Evolutionary conservation across 2,113 vertebrate species (phyloP), one percentile per base, ranked within the genome.

Genomic region (Leptobrachium leishanense): DNA sequence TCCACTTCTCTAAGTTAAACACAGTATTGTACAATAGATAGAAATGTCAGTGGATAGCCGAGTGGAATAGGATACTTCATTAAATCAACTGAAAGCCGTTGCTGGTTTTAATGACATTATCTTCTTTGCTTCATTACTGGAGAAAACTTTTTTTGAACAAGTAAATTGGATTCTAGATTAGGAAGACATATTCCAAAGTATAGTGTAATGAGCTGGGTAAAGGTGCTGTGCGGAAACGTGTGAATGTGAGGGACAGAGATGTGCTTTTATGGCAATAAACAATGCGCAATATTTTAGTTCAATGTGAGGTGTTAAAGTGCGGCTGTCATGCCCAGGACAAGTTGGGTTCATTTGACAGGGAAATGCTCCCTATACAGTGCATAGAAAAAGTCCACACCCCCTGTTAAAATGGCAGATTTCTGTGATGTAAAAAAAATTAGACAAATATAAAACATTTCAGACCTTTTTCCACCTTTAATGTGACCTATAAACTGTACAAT

Each of bases 1-100:
- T 46, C 31, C 57, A 77, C 66, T 68, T 46, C 67, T 54, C 12
- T 39, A 46, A 77, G 67, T 70, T 46, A 77, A 77, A 77, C 67
- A 77, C 42, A 69, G 67, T 70, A 77, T 44, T 63, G 42, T 77
- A 70, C 67, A 70, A 70, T 77, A 77, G 70, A 77, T 69, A 63
- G 67, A 70, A 77, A 77, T 77, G 66, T 70, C 42, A 77, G 2
- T 69, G 57, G 59, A 77, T 62, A 62, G 42, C 76, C n/a, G 54
- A 40, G 76, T 70, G 20, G 42, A 77, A 77, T 41, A 20, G 76
- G 44, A 70, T 70, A 77, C 54, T 46, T 77, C 66, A 77, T 77
- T 77, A 70, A 77, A 70, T 69, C 75, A 68, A 59, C 31, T 77
- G 67, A 55, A 77, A 77, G 55, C 15, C 55, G 3, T 43, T 74